These are phyloP conservation scores for Luperina testacea DNA, from an alignment of 2,888 invertebrate species.

Conservation along the genomic window DNA sequence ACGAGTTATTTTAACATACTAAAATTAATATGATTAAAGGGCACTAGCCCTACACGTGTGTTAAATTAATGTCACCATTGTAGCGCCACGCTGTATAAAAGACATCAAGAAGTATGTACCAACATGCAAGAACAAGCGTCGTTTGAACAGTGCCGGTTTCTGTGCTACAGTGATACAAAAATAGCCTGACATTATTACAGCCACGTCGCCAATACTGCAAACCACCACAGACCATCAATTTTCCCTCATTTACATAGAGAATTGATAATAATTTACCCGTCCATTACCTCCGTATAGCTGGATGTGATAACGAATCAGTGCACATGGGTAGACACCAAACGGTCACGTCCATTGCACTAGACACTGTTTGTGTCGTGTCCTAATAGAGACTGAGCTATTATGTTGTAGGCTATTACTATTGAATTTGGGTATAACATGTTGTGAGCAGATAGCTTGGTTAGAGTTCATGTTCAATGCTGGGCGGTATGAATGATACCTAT, in stretches of 20 bases:
- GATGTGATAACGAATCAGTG: conserved; percentile 15
- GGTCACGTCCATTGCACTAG: background rate
- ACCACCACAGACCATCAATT: background rate
- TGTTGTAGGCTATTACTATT: conserved; percentile 5
- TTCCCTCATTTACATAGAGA: conserved; percentile 15
- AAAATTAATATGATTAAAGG: too few relatives aligned
- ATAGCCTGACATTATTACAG: background rate
- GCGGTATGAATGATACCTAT: too few relatives aligned
- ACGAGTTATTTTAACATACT: too few relatives aligned
- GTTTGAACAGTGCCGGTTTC: too few relatives aligned
- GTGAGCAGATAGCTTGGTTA: too few relatives aligned
- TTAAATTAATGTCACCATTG: too few relatives aligned
- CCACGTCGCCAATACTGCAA: background rate
- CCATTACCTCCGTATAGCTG: background rate
- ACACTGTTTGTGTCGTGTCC: background rate
- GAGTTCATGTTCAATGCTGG: too few relatives aligned
- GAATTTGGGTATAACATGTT: background rate
- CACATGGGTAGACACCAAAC: conserved; percentile 23
- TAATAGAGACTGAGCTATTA: conserved; percentile 21
- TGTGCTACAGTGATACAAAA: background rate
- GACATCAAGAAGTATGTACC: too few relatives aligned
- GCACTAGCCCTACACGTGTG: too few relatives aligned
- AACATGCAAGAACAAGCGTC: too few relatives aligned
- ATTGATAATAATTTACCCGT: conserved; percentile 11
- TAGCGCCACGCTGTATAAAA: too few relatives aligned